These are phyloP conservation scores for Brachypteracias leptosomus DNA, from an alignment of 2,113 vertebrate genomes.

Conservation along the genomic window DNA sequence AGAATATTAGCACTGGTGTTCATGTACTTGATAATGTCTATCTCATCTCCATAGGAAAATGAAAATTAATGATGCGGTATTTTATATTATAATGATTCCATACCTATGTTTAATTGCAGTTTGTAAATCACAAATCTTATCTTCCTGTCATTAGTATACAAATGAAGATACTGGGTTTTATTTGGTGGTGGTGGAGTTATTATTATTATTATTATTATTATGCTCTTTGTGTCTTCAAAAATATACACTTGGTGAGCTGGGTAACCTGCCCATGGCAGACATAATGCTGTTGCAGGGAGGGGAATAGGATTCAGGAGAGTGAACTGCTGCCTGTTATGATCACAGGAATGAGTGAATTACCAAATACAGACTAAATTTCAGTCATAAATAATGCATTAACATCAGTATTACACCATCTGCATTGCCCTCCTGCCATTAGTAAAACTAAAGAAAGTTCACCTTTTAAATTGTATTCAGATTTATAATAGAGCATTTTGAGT, in stretches of 20 bases:
- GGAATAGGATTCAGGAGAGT: background rate
- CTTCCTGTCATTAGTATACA: background rate
- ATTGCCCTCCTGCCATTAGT: constrained; percentile 1
- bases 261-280: background rate
- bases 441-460: background rate
- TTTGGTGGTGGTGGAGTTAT: background rate
- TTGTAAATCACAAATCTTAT: background rate
- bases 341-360: background rate
- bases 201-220: background rate
- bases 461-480: constrained; percentile 19
- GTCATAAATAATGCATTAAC: constrained; percentile 26
- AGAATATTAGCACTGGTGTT: background rate
- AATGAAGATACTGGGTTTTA: background rate
- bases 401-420: background rate
- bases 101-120: background rate
- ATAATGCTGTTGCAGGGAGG: background rate
- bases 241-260: background rate
- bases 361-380: background rate
- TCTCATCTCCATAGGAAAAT: background rate
- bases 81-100: background rate
- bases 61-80: background rate
- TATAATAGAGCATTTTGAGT: constrained; percentile 36
- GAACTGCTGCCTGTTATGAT: background rate
- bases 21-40: background rate
- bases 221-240: background rate